Evolutionary conservation across 35 echinoderm and acorn worm species (phyloP).

Genomic region (Lytechinus pictus): DNA sequence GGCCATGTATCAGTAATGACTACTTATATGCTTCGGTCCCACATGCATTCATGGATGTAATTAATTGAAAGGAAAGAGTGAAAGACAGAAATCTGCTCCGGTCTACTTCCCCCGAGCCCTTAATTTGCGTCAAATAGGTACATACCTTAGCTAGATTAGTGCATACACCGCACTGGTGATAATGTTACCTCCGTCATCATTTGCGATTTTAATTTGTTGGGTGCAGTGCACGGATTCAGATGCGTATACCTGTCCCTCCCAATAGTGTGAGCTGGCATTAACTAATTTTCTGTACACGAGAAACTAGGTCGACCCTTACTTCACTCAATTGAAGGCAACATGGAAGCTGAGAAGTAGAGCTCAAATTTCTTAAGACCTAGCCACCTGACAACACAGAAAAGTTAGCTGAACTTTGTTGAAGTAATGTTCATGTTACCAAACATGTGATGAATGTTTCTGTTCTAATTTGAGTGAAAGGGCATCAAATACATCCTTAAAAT

Average conservation of each 20-base stretch:
- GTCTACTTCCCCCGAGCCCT: background rate
- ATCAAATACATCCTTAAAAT: too few species aligned
- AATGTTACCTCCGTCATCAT: background rate
- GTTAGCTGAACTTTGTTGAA: background rate
- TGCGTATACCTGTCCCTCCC: background rate
- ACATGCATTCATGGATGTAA: conserved; percentile 18
- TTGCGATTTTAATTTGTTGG: background rate
- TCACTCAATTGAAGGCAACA: background rate
- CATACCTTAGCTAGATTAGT: background rate
- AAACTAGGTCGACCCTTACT: background rate
- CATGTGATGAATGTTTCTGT: too few species aligned
- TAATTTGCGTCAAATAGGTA: background rate
- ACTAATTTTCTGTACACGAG: background rate
- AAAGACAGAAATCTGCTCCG: background rate
- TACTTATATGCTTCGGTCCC: background rate
- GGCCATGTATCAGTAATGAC: background rate
- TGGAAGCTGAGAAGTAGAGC: background rate
- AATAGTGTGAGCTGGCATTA: background rate
- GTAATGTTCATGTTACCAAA: background rate
- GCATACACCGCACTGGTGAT: background rate
- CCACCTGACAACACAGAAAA: background rate
- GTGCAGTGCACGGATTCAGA: background rate
- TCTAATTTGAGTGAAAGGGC: too few species aligned
- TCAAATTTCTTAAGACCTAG: background rate
- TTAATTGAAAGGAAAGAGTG: background rate